Conservation (phyloP, 2,113 vertebrate genomes). For the Eidolon helvum region DNA sequence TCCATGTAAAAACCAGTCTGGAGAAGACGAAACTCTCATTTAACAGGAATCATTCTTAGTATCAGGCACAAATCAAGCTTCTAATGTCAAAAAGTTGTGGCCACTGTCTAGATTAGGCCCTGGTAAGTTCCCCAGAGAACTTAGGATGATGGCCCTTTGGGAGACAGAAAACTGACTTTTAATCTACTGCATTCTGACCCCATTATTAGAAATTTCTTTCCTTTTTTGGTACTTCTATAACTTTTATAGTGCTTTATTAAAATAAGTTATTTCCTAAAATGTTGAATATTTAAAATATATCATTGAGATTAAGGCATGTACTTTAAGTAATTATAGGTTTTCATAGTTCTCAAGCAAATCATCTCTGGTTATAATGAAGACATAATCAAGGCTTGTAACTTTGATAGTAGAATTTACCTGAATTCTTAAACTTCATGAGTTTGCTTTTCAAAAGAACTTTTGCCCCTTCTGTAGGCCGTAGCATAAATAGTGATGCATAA, state of each 20-base stretch:
- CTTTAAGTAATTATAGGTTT: neutral
- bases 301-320: neutral
- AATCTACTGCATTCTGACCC: neutral
- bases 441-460: neutral
- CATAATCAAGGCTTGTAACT: neutral
- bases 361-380: conserved; percentile 1
- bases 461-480: neutral
- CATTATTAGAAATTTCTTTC: neutral
- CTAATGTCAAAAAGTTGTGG: neutral
- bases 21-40: neutral
- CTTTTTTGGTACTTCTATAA: neutral
- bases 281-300: conserved; percentile 14
- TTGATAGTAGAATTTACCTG: neutral
- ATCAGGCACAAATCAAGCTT: neutral
- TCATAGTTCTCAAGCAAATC: neutral
- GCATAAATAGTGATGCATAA: neutral
- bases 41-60: neutral
- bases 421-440: neutral
- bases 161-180: neutral
- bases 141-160: neutral
- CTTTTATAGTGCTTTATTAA: neutral
- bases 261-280: conserved; percentile 23
- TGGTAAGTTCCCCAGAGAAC: neutral
- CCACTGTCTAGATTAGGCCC: neutral
- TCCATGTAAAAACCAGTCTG: neutral